Conservation (phyloP, 2,888 invertebrate species). For the Pammene aurita region DNA sequence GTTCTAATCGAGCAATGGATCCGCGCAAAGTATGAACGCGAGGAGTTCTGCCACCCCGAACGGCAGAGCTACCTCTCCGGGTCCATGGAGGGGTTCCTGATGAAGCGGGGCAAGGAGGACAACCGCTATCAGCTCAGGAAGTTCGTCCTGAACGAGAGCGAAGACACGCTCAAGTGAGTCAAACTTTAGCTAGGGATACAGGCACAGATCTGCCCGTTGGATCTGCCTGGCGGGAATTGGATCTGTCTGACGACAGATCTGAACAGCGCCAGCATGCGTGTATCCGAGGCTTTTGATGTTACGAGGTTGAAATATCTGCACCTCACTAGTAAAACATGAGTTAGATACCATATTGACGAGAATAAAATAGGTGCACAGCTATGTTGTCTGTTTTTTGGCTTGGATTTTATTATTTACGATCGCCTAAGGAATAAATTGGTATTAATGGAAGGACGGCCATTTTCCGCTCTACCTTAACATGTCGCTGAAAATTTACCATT, state of each 20-base stretch:
- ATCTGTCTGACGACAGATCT: no score
- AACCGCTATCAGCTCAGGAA: conserved; percentile 91
- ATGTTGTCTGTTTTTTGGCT: background rate
- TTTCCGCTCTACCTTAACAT: background rate
- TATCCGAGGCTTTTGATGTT: background rate
- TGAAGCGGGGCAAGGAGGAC: conserved; percentile 95
- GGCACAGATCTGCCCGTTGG: no score
- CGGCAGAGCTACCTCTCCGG: conserved; percentile 91
- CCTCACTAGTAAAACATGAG: background rate
- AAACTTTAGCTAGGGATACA: background rate
- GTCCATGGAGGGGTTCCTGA: conserved; percentile 92
- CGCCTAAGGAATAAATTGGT: background rate
- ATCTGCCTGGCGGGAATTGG: no score
- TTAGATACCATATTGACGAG: background rate
- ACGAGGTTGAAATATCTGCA: background rate
- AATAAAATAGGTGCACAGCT: background rate
- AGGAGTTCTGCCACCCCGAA: conserved; percentile 92
- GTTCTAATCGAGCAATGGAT: conserved; percentile 96
- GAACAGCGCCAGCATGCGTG: no score
- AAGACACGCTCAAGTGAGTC: conserved; percentile 88
- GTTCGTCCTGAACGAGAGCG: conserved; percentile 91
- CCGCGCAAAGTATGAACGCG: conserved; percentile 93
- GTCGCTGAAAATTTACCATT: background rate
- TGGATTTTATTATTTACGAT: background rate
- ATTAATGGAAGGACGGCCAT: background rate